Conservation (phyloP, 2,888 invertebrate species). For the Phasia obesa region DNA sequence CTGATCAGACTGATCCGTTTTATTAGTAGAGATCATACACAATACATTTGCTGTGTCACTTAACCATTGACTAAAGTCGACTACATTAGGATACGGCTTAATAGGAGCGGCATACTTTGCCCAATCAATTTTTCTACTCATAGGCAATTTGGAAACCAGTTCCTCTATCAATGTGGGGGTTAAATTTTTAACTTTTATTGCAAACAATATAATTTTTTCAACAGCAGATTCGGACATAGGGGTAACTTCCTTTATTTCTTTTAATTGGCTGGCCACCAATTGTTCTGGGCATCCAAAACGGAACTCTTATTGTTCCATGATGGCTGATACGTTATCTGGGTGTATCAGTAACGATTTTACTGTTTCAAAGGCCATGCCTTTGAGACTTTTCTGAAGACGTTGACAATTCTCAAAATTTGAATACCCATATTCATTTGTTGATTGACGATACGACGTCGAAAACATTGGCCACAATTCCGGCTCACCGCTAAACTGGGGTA, state of each 20-base stretch:
- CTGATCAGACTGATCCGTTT: not conserved
- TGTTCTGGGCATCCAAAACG: conserved; percentile 32
- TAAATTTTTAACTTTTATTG: conserved; percentile 42
- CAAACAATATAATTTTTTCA: conserved; percentile 16
- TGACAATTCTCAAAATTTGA: conserved; percentile 52
- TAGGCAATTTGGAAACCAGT: conserved; percentile 48
- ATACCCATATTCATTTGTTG: conserved; percentile 36
- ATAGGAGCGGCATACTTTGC: conserved; percentile 1
- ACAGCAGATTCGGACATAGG: too few relatives aligned
- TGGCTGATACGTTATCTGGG: conserved; percentile 35
- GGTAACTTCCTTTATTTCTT: not conserved
- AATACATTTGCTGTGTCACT: conserved; percentile 48
- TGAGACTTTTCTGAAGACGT: too few relatives aligned
- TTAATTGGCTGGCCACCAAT: not conserved
- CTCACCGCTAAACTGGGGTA: conserved; percentile 26
- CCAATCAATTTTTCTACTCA: conserved; percentile 58
- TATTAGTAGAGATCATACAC: conserved; percentile 14
- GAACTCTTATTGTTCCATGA: conserved; percentile 33
- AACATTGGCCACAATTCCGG: conserved; percentile 59
- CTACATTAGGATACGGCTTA: not conserved
- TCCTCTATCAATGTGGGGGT: conserved; percentile 35
- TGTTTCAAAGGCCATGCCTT: conserved; percentile 31
- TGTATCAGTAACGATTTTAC: conserved; percentile 51
- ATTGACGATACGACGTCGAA: conserved; percentile 21
- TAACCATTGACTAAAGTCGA: conserved; percentile 58